These are phyloP conservation scores for Ceryle rudis DNA, from an alignment of 2,797 vertebrate genomes.

Conservation along the genomic window DNA sequence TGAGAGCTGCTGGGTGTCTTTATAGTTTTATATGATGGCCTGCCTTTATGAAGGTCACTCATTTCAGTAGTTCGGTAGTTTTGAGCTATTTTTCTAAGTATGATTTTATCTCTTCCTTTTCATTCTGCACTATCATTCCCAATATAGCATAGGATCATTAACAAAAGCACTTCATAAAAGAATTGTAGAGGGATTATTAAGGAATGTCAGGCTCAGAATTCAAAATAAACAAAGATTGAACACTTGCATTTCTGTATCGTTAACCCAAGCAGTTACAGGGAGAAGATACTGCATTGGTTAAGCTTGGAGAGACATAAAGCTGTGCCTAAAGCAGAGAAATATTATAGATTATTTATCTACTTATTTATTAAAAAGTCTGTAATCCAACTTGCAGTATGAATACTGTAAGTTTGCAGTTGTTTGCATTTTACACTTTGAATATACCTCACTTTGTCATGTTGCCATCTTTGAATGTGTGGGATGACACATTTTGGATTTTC, in stretches of 20 bases:
- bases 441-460: background rate
- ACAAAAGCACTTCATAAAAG: background rate
- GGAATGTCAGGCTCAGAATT: conserved; percentile 4
- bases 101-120: conserved; percentile 20
- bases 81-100: background rate
- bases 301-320: background rate
- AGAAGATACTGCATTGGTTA: background rate
- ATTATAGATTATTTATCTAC: background rate
- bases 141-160: conserved; percentile 31
- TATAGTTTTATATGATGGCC: background rate
- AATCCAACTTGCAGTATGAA: background rate
- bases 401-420: background rate
- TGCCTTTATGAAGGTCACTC: background rate
- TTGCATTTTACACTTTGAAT: conserved; percentile 10
- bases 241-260: background rate
- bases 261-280: background rate
- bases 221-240: background rate
- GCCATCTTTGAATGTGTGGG: conserved; percentile 27
- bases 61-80: background rate
- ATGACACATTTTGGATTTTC: background rate
- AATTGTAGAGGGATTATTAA: conserved; percentile 47
- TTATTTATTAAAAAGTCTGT: background rate
- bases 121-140: background rate
- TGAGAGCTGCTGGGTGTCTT: background rate
- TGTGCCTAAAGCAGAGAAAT: background rate